Conservation (phyloP, 2,113 vertebrate species). For the Gracilinanus agilis region DNA sequence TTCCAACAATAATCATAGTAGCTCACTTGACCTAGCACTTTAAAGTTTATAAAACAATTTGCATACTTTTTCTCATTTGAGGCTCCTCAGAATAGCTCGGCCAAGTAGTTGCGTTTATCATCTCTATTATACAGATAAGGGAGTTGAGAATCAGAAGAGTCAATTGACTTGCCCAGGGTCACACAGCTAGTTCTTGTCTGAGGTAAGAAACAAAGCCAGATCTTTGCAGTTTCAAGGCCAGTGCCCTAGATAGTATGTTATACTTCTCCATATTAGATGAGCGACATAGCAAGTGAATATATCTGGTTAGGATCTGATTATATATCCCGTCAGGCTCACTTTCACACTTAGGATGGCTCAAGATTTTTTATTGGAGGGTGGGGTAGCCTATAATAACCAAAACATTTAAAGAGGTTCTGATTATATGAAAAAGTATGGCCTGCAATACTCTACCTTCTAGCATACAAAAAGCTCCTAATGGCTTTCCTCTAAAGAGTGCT, state of each 20-base stretch:
- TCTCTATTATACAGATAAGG: background rate
- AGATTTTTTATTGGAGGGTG: slow-evolving; percentile 20
- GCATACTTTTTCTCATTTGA: background rate
- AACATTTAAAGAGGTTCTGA: slow-evolving; percentile 49
- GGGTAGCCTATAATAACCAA: slow-evolving; percentile 31
- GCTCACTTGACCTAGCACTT: background rate
- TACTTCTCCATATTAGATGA: background rate
- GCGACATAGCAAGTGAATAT: background rate
- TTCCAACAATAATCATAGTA: background rate
- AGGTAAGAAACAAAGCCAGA: background rate
- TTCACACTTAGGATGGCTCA: slow-evolving; percentile 30
- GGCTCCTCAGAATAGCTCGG: background rate
- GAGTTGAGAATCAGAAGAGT: background rate
- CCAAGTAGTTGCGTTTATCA: background rate
- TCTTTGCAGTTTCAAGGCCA: background rate
- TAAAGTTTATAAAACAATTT: background rate
- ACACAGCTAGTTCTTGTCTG: background rate
- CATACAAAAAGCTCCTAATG: slow-evolving; percentile 13
- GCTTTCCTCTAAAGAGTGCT: background rate
- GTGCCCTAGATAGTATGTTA: background rate
- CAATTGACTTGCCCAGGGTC: background rate
- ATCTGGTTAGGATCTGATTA: slow-evolving; percentile 32
- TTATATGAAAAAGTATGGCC: slow-evolving; percentile 28
- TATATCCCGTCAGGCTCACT: slow-evolving; percentile 56
- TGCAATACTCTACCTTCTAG: background rate